Evolutionary conservation across 2,797 vertebrate genomes (phyloP).

Genomic region (Triplophysa bombifrons): DNA sequence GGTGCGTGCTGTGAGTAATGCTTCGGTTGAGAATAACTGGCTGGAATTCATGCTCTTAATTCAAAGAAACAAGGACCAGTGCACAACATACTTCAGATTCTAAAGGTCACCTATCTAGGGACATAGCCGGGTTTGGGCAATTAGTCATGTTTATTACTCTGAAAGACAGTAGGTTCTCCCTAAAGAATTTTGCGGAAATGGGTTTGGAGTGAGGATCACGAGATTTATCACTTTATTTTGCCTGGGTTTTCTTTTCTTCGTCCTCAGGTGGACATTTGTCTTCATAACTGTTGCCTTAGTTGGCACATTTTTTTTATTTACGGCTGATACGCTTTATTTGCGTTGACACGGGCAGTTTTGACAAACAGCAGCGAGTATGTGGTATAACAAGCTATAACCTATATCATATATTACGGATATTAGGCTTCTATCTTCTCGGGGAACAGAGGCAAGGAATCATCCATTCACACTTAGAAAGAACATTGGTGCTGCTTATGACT

Average conservation of each 20-base stretch:
- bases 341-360: constrained; percentile 35
- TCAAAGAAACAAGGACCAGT: constrained; percentile 31
- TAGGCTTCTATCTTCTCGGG: background rate
- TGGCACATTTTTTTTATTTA: constrained; percentile 43
- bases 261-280: constrained; percentile 58
- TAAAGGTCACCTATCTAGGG: constrained; percentile 86
- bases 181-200: constrained; percentile 71
- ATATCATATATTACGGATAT: constrained; percentile 16
- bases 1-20: constrained; percentile 44
- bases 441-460: constrained; percentile 18
- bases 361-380: constrained; percentile 22
- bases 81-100: constrained; percentile 59
- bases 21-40: constrained; percentile 37
- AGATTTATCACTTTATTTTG: constrained; percentile 76
- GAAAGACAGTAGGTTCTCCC: constrained; percentile 83
- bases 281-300: constrained; percentile 52
- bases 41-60: constrained; percentile 27
- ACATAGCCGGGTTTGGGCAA: constrained; percentile 81
- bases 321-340: constrained; percentile 35
- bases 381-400: constrained; percentile 22
- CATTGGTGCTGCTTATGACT: constrained; percentile 7
- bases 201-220: constrained; percentile 67
- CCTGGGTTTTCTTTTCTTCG: constrained; percentile 51
- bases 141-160: constrained; percentile 88
- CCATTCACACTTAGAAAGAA: background rate